phyloP scores from a whole-genome alignment of 2,888 invertebrate genomes.

The Parnassius smintheus region DNA sequence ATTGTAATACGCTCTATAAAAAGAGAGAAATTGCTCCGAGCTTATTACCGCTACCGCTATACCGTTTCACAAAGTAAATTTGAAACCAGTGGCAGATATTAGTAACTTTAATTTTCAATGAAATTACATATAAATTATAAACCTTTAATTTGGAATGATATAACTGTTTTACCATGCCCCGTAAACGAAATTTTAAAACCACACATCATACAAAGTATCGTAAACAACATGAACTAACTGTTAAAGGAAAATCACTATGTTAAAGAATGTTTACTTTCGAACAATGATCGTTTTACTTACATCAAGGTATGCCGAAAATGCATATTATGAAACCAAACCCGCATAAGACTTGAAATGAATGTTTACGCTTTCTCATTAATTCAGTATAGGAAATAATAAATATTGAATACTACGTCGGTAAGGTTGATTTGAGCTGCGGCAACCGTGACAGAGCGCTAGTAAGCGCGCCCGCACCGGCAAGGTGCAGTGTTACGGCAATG shows the following conservation, averaged over 20 bases:
- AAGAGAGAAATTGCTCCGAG: no score
- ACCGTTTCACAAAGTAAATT: no score
- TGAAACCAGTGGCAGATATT: no score
- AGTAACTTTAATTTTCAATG: no score
- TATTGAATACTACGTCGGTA: slow-evolving; percentile 44
- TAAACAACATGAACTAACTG: neutral
- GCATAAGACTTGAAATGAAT: slow-evolving; percentile 48
- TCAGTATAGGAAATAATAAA: slow-evolving; percentile 54
- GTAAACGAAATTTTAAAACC: no score
- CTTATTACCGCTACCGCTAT: no score
- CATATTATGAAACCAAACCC: slow-evolving; percentile 32
- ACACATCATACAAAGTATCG: no score
- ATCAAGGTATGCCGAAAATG: slow-evolving; percentile 27
- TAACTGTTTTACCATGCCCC: no score
- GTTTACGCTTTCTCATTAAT: slow-evolving; percentile 57
- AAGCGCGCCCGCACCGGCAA: slow-evolving; percentile 38
- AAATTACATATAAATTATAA: no score
- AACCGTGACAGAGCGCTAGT: slow-evolving; percentile 13
- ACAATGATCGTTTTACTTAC: slow-evolving; percentile 20
- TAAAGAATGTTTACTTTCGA: slow-evolving; percentile 8
- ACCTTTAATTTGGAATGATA: no score
- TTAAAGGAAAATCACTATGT: slow-evolving; percentile 8
- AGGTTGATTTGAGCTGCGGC: slow-evolving; percentile 22
- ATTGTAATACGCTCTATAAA: no score
- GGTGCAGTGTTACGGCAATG: slow-evolving; percentile 75